These are phyloP conservation scores for Maconellicoccus hirsutus DNA, from an alignment of 1,140 invertebrate genomes.

Conservation along the genomic window DNA sequence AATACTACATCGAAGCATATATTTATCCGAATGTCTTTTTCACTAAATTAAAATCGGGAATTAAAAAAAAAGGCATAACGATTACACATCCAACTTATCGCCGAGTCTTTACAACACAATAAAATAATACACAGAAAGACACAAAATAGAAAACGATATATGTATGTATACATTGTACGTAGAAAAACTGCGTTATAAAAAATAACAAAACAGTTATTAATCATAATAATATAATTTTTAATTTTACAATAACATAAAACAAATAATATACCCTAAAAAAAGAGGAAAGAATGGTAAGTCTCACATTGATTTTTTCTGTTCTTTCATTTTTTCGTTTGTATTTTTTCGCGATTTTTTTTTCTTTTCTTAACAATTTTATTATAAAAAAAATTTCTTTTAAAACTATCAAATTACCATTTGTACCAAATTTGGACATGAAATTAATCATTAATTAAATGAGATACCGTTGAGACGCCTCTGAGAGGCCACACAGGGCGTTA, in stretches of 20 bases:
- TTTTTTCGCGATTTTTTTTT: slow-evolving; percentile 8
- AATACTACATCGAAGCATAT: not conserved
- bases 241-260: slow-evolving; percentile 22
- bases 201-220: slow-evolving; percentile 23
- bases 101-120: not conserved
- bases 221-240: slow-evolving; percentile 22
- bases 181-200: slow-evolving; percentile 21
- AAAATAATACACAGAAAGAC: slow-evolving; percentile 19
- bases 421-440: slow-evolving; percentile 20
- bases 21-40: not conserved
- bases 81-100: not conserved
- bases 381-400: slow-evolving; percentile 12
- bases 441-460: slow-evolving; percentile 15
- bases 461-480: slow-evolving; percentile 15
- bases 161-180: slow-evolving; percentile 17
- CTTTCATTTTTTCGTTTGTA: not conserved
- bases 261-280: slow-evolving; percentile 23
- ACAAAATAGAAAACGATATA: slow-evolving; percentile 17
- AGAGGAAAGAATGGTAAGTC: slow-evolving; percentile 22
- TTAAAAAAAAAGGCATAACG: not conserved
- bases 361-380: slow-evolving; percentile 5
- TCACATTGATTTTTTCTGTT: slow-evolving; percentile 20
- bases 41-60: not conserved
- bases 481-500: slow-evolving; percentile 12
- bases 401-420: slow-evolving; percentile 22